A percentile compares a stretch with the other conserved stretches of the same genome.
Conservation (phyloP, 2,797 vertebrate species). For the Ptychadena robeensis region DNA sequence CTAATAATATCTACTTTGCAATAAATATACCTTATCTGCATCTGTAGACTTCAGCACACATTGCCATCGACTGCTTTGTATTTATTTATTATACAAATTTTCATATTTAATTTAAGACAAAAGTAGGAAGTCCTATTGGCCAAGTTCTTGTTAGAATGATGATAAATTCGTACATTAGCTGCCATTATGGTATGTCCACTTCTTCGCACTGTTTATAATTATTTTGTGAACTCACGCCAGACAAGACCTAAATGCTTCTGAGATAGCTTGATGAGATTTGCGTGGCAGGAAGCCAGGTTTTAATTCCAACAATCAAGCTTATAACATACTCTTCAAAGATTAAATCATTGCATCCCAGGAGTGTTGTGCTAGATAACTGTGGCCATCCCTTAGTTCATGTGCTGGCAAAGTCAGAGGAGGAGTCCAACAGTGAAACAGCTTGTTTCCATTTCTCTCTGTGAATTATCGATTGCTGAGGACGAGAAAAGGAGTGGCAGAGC, state of each 20-base stretch:
- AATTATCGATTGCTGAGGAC: constrained; percentile 63
- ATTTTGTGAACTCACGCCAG: constrained; percentile 6
- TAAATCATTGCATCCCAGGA: constrained; percentile 37
- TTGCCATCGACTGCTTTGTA: too few relatives aligned
- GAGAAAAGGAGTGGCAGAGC: constrained; percentile 51
- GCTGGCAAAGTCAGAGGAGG: constrained; percentile 35
- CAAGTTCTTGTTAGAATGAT: neutral
- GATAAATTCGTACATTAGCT: constrained; percentile 40
- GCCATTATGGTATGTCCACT: constrained; percentile 40
- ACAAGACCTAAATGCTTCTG: constrained; percentile 50
- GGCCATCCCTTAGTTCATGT: constrained; percentile 18
- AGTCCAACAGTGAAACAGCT: constrained; percentile 49
- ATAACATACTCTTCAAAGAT: constrained; percentile 56
- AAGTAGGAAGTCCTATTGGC: neutral
- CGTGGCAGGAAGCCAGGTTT: constrained; percentile 60
- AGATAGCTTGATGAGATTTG: constrained; percentile 48
- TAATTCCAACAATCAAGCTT: constrained; percentile 59
- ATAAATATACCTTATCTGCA: too few relatives aligned
- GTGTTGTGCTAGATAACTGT: constrained; percentile 1
- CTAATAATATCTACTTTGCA: too few relatives aligned
- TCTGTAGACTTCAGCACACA: too few relatives aligned
- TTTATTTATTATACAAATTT: neutral
- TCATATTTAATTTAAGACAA: neutral
- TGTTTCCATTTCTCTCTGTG: constrained; percentile 54
- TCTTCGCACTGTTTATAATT: constrained; percentile 44